A percentile compares a stretch with the other conserved stretches of the same genome.
Conservation (phyloP, 1,140 invertebrate genomes). For the Pissodes strobi region DNA sequence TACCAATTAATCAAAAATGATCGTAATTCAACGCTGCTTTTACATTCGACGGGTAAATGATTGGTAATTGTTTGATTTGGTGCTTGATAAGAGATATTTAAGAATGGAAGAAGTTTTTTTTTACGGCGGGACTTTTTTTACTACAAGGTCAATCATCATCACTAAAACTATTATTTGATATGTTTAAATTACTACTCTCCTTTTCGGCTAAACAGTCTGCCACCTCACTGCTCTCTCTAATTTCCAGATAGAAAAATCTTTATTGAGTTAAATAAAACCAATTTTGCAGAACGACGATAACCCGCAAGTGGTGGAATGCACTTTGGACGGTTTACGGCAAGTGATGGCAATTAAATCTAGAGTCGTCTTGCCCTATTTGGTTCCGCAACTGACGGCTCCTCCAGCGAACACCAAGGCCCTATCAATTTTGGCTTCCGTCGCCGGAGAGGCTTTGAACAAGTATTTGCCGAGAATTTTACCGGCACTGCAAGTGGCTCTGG, state of each 20-base stretch:
- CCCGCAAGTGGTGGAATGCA: constrained; percentile 75
- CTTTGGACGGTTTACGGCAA: constrained; percentile 92
- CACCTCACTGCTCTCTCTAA: neutral
- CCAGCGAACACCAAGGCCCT: constrained; percentile 92
- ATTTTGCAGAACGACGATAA: constrained; percentile 71
- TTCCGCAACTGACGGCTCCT: constrained; percentile 88
- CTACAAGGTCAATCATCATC: no score
- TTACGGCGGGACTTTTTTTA: no score
- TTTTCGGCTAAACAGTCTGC: no score
- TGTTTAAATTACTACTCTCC: no score
- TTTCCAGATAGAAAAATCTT: neutral
- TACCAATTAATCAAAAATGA: no score
- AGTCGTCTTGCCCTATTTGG: constrained; percentile 92
- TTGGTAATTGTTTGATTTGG: no score
- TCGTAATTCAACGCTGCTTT: no score
- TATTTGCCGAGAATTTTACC: constrained; percentile 91
- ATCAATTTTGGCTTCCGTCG: constrained; percentile 89
- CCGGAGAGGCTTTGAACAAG: constrained; percentile 89
- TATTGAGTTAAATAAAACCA: no score
- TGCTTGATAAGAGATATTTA: no score
- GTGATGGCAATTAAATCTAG: constrained; percentile 96
- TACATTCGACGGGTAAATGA: no score
- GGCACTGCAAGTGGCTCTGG: constrained; percentile 81
- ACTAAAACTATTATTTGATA: no score
- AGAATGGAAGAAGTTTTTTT: no score